Evolutionary conservation across 1,140 invertebrate genomes (phyloP).

Genomic region (Zaprionus ornatus): DNA sequence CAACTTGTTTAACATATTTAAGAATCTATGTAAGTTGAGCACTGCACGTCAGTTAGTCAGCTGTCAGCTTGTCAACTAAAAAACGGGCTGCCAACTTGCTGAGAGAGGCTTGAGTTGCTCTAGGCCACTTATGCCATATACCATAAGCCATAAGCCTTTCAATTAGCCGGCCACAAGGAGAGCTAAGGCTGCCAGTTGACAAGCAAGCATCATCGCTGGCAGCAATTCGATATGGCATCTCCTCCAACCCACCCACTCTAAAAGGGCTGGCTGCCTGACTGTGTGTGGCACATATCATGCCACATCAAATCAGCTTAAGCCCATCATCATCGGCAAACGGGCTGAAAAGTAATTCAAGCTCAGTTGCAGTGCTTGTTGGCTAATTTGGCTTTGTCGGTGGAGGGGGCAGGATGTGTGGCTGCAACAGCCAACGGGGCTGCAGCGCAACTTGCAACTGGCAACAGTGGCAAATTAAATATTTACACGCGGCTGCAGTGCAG

Average conservation of each 20-base stretch:
- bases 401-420: not conserved
- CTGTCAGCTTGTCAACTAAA: not conserved
- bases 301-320: conserved; percentile 8
- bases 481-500: conserved; percentile 30
- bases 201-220: not conserved
- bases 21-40: not conserved
- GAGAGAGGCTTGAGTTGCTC: not conserved
- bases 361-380: conserved; percentile 10
- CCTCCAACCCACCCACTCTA: not conserved
- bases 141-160: not conserved
- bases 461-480: conserved; percentile 45
- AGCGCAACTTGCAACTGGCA: conserved; percentile 7
- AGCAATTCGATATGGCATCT: not conserved
- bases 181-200: not conserved
- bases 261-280: not conserved
- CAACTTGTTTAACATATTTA: not conserved
- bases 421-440: conserved; percentile 2
- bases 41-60: not conserved
- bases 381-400: conserved; percentile 9
- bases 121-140: not conserved
- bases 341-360: conserved; percentile 31
- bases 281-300: not conserved
- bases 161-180: not conserved
- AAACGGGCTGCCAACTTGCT: not conserved
- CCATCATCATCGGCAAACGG: conserved; percentile 12